Evolutionary conservation across 2,888 invertebrate species (phyloP).

Genomic region (Epicampocera succincta): DNA sequence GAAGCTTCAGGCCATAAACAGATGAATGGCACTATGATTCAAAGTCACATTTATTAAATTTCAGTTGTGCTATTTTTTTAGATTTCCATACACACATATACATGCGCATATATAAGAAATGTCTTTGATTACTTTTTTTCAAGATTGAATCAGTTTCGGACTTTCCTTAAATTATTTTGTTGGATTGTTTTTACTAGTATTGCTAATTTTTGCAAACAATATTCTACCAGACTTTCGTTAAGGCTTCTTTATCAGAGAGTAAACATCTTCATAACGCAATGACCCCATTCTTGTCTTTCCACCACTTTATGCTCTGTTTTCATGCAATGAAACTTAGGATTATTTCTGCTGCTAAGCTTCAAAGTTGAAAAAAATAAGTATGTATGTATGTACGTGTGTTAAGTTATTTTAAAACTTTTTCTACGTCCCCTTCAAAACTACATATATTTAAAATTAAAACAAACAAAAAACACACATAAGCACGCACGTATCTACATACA

Average conservation of each 20-base stretch:
- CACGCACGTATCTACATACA: neutral
- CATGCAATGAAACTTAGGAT: constrained; percentile 20
- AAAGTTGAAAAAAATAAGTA: constrained; percentile 11
- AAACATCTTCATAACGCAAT: constrained; percentile 43
- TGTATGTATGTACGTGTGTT: neutral
- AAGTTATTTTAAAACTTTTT: constrained; percentile 11
- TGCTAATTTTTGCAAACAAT: constrained; percentile 4
- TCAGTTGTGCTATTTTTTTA: constrained; percentile 32
- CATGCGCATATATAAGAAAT: constrained; percentile 29
- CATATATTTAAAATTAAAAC: no score
- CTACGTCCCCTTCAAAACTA: constrained; percentile 8
- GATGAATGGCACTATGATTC: constrained; percentile 8
- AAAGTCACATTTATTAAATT: constrained; percentile 38
- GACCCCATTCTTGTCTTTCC: constrained; percentile 40
- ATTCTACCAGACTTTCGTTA: neutral
- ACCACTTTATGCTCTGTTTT: constrained; percentile 1
- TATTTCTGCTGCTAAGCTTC: constrained; percentile 32
- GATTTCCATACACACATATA: no score
- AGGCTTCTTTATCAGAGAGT: constrained; percentile 22
- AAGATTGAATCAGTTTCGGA: constrained; percentile 23
- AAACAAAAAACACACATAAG: neutral
- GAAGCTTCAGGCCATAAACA: constrained; percentile 9
- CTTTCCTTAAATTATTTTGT: neutral
- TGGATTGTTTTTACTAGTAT: neutral
- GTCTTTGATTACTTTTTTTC: constrained; percentile 11